Evolutionary conservation across 2,113 vertebrate genomes (phyloP).

Genomic region (Psophia crepitans): DNA sequence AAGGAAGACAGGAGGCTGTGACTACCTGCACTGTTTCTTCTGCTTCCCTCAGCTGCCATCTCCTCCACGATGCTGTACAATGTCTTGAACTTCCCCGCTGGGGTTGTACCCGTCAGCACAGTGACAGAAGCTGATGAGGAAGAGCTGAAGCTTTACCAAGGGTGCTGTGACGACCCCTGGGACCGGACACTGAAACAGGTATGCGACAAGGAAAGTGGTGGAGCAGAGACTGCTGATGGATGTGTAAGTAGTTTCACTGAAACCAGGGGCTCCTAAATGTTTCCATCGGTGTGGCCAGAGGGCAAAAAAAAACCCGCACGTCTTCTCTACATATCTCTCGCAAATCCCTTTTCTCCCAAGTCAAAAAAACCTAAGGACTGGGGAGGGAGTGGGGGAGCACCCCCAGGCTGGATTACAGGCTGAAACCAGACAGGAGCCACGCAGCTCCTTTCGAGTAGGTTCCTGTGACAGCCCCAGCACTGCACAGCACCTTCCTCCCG

Average conservation of each 20-base stretch:
- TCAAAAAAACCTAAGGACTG: not conserved
- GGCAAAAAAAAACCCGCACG: fast-evolving
- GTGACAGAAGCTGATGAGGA: slow-evolving; percentile 88
- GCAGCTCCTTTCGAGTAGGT: not conserved
- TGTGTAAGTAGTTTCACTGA: not conserved
- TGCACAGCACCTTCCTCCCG: not conserved
- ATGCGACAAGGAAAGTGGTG: not conserved
- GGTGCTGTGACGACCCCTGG: slow-evolving; percentile 75
- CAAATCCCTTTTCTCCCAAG: not conserved
- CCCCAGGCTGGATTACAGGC: not conserved
- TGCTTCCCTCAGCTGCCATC: slow-evolving; percentile 64
- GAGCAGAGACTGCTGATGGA: not conserved
- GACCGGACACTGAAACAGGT: slow-evolving; percentile 82
- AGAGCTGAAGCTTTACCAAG: slow-evolving; percentile 76
- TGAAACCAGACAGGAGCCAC: not conserved
- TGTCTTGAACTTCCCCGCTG: slow-evolving; percentile 85
- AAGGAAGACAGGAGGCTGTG: not conserved
- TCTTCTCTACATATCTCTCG: not conserved
- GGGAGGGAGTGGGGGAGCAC: not conserved
- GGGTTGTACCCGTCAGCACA: slow-evolving; percentile 82
- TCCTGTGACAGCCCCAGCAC: not conserved
- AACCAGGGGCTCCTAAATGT: not conserved
- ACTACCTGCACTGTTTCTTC: not conserved
- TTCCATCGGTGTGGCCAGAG: not conserved
- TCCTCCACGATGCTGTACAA: slow-evolving; percentile 82